Evolutionary conservation across 2,888 invertebrate species (phyloP).

Genomic region (Amiota minor): DNA sequence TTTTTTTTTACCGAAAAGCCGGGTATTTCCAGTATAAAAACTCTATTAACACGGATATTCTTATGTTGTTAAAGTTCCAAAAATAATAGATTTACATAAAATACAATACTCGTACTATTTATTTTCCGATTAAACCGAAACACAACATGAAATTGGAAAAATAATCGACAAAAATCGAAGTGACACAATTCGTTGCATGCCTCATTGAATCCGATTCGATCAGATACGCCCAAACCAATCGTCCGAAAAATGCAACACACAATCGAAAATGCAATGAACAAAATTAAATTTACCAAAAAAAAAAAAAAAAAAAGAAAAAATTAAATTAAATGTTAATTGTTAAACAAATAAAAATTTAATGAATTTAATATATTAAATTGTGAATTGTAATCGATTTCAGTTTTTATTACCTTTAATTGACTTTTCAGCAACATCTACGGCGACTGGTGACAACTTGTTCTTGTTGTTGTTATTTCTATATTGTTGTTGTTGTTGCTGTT

Average conservation of each 20-base stretch:
- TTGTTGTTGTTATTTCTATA: too few relatives aligned
- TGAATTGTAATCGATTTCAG: conserved; percentile 57
- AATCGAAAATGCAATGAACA: conserved; percentile 42
- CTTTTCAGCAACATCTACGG: conserved; percentile 54
- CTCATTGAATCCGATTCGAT: not conserved
- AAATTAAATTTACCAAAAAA: conserved; percentile 41
- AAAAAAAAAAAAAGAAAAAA: not conserved
- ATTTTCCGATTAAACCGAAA: not conserved
- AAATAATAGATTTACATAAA: too few relatives aligned
- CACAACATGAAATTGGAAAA: not conserved
- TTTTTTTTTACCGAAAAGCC: too few relatives aligned
- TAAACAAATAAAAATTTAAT: conserved; percentile 23
- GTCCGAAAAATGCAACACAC: conserved; percentile 43
- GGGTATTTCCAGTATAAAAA: too few relatives aligned
- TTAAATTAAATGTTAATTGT: conserved; percentile 28
- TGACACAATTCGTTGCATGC: conserved; percentile 22
- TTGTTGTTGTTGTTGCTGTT: conserved; percentile 30
- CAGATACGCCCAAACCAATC: not conserved
- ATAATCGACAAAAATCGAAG: not conserved
- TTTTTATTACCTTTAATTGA: conserved; percentile 67
- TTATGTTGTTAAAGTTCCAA: too few relatives aligned
- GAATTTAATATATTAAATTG: conserved; percentile 50
- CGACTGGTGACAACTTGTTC: too few relatives aligned
- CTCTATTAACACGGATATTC: too few relatives aligned
- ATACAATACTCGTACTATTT: too few relatives aligned